Conservation (phyloP, 2,797 vertebrate genomes). For the Antennarius maculatus region DNA sequence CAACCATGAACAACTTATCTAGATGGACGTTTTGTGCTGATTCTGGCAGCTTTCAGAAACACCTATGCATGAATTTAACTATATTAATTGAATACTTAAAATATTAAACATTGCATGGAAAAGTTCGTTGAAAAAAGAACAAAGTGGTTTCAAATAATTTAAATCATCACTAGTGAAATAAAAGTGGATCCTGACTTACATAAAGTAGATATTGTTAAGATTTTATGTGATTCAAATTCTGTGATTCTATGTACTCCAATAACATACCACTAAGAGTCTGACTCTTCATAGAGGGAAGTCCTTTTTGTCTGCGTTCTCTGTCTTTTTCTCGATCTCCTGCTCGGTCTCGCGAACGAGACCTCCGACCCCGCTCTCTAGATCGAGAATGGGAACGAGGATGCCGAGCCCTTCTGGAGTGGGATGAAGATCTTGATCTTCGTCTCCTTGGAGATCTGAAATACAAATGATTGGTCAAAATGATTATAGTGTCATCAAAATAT, state of each 20-base stretch:
- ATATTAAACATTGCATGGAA: too few species aligned
- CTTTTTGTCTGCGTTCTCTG: slow-evolving; percentile 90
- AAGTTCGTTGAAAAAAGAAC: too few species aligned
- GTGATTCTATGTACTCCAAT: slow-evolving; percentile 1
- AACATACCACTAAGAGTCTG: slow-evolving; percentile 91
- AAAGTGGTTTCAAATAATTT: too few species aligned
- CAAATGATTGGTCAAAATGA: slow-evolving; percentile 1
- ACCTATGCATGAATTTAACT: too few species aligned
- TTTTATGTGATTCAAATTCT: too few species aligned
- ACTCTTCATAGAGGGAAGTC: slow-evolving; percentile 88
- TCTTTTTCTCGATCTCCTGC: slow-evolving; percentile 88
- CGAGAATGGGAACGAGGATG: slow-evolving; percentile 88
- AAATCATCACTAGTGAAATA: too few species aligned
- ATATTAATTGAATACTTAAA: too few species aligned
- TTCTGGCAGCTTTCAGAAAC: too few species aligned
- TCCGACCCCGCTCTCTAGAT: slow-evolving; percentile 86
- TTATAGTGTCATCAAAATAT: background rate
- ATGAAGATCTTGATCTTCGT: slow-evolving; percentile 88
- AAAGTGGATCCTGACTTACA: too few species aligned
- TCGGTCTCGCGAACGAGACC: slow-evolving; percentile 85
- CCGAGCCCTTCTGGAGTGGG: slow-evolving; percentile 86
- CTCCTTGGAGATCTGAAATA: slow-evolving; percentile 90
- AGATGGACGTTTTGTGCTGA: too few species aligned
- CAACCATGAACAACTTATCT: too few species aligned
- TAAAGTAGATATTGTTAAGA: too few species aligned